Base-by-base conservation (phyloP, 2,797 vertebrate genomes). In the Sternarchorhynchus goeldii region DNA sequence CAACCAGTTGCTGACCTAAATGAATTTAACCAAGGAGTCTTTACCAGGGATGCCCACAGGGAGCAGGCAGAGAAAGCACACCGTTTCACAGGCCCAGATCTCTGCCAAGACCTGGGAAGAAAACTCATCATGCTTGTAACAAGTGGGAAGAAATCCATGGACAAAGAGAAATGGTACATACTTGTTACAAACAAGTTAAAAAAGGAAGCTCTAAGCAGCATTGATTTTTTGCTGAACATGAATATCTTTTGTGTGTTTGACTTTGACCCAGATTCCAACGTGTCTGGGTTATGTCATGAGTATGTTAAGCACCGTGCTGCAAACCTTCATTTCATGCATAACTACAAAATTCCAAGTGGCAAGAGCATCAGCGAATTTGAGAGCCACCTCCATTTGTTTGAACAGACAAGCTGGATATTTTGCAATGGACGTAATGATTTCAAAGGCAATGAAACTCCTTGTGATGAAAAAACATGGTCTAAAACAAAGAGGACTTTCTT, bases 341-440 rank as follows among this genome's bases (percentile, higher is more conserved):
- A 90, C 75, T 96, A 95, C 78, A 90, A 66, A 72, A 86, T 81
- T 6, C 83, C 91, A 1, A 53, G 81, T 31, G 90, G 88, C 68
- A 81, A 74, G 69, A 91, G 10, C 55, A 88, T 86, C 56, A 76
- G 84, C 36, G 87, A 92, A 6, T 77, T 91, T 50, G 90, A 86
- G 73, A 93, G 82, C 74, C 81, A 85, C 0, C 72, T 92, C 53
- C 86, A 85, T 77, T 87, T 95, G 3, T 95, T 95, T 67, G 93
- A 94, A 6, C 94, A 95, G 75, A 92, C 87, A 29, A 95, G 94
- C 81, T 96, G 95, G 95, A 92, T 95, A 82, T 95, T 96, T 89
- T 95, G 94, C 81, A 93, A 95, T 32, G 95, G 94, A 0, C 90
- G 92, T 0, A 91, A 58, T 12, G 92, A 95, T 75, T 95, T 88